A percentile compares a stretch with the other conserved stretches of the same genome.
phyloP scores from a whole-genome alignment of 2,797 vertebrate genomes.

The Pangasius djambal region DNA sequence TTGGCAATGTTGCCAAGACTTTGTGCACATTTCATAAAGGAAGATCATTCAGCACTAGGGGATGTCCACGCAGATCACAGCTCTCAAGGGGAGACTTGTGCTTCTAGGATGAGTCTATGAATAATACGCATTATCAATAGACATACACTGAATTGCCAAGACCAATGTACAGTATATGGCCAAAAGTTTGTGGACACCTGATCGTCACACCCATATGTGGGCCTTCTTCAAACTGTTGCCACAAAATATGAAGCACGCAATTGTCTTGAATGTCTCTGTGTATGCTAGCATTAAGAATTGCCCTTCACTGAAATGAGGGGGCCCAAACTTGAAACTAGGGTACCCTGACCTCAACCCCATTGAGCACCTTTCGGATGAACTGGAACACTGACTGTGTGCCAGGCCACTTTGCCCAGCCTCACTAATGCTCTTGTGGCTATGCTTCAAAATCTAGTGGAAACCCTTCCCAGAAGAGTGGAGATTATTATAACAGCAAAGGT shows the following conservation, averaged over 20 bases:
- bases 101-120: not conserved
- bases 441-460: not conserved
- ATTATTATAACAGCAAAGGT: not conserved
- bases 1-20: not conserved
- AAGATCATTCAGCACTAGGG: conserved; percentile 75
- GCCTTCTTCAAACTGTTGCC: not conserved
- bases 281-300: not conserved
- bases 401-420: not conserved
- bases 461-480: not conserved
- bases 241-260: not conserved
- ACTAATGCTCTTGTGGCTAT: not conserved
- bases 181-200: not conserved
- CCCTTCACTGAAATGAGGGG: not conserved
- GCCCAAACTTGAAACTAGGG: not conserved
- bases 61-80: conserved; percentile 62
- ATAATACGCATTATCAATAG: not conserved
- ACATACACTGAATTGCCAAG: not conserved
- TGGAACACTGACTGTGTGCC: not conserved
- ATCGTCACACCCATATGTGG: not conserved
- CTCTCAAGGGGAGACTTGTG: not conserved
- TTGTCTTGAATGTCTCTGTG: not conserved
- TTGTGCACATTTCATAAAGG: not conserved
- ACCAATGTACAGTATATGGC: not conserved
- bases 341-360: no score
- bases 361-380: not conserved